phyloP scores from a whole-genome alignment of 1,140 invertebrate species.

The Saccostrea cuccullata region DNA sequence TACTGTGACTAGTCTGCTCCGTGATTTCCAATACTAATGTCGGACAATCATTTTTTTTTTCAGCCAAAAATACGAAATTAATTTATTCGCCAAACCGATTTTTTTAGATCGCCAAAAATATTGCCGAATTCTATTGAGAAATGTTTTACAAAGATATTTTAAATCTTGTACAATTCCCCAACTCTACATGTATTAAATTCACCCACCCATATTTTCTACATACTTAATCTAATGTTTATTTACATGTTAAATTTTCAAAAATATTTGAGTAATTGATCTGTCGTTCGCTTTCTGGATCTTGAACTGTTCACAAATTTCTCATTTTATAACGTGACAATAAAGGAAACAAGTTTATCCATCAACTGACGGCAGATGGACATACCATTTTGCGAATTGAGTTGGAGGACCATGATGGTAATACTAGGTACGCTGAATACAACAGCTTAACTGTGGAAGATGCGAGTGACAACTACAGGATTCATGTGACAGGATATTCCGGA shows the following conservation, averaged over 20 bases:
- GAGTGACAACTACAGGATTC: conserved; percentile 17
- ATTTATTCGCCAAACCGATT: too few relatives aligned
- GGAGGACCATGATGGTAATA: conserved; percentile 46
- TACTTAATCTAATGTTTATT: too few relatives aligned
- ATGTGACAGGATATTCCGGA: conserved; percentile 31
- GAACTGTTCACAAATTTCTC: background rate
- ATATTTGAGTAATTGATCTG: background rate
- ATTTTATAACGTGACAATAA: background rate
- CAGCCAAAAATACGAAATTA: background rate
- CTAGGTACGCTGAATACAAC: conserved; percentile 42
- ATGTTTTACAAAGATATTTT: too few relatives aligned
- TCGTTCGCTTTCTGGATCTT: background rate
- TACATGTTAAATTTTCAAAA: too few relatives aligned
- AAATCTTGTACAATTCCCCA: too few relatives aligned
- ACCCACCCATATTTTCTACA: too few relatives aligned
- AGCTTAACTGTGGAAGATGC: conserved; percentile 38
- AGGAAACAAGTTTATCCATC: conserved; percentile 29
- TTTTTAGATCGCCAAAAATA: too few relatives aligned
- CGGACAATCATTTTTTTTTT: too few relatives aligned
- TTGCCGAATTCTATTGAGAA: background rate
- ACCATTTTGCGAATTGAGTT: conserved; percentile 43
- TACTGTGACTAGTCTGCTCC: too few relatives aligned
- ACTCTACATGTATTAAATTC: too few relatives aligned
- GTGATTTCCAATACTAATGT: too few relatives aligned
- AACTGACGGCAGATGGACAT: background rate